Percentiles rank a stretch among this genome's conserved stretches.
These are phyloP conservation scores for Adelphocoris suturalis DNA, from an alignment of 2,888 invertebrate genomes.

Conservation along the genomic window DNA sequence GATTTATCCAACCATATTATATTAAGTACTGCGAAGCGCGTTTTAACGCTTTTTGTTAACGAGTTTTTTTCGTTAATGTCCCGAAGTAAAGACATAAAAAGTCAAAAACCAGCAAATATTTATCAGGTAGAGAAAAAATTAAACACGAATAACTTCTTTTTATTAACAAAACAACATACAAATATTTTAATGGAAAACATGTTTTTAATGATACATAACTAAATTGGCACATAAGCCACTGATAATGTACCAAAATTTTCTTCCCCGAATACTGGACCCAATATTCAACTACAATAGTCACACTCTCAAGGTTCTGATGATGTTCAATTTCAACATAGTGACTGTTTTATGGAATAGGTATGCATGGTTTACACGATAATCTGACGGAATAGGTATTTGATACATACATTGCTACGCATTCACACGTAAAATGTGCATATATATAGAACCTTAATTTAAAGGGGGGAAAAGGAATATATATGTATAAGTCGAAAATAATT, in stretches of 20 bases:
- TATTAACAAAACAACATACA: conserved; percentile 67
- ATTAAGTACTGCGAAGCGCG: no score
- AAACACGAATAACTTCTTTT: conserved; percentile 59
- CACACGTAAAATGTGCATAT: no score
- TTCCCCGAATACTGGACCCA: conserved; percentile 45
- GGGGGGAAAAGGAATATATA: no score
- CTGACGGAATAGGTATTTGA: neutral
- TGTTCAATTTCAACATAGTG: neutral
- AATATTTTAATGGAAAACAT: conserved; percentile 64
- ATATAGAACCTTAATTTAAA: no score
- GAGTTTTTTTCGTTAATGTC: no score
- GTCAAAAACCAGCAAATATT: neutral
- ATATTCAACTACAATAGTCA: conserved; percentile 40
- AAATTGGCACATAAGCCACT: conserved; percentile 61
- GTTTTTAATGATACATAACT: conserved; percentile 47
- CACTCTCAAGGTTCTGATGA: neutral
- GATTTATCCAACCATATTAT: no score
- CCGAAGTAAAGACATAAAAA: no score
- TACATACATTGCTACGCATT: neutral
- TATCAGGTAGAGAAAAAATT: neutral
- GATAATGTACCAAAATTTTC: conserved; percentile 10
- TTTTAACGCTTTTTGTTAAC: no score
- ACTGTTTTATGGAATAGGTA: neutral
- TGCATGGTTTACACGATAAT: neutral
- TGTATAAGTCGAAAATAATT: no score